Evolutionary conservation across 2,797 vertebrate species (phyloP).

Genomic region (Semaprochilodus insignis): DNA sequence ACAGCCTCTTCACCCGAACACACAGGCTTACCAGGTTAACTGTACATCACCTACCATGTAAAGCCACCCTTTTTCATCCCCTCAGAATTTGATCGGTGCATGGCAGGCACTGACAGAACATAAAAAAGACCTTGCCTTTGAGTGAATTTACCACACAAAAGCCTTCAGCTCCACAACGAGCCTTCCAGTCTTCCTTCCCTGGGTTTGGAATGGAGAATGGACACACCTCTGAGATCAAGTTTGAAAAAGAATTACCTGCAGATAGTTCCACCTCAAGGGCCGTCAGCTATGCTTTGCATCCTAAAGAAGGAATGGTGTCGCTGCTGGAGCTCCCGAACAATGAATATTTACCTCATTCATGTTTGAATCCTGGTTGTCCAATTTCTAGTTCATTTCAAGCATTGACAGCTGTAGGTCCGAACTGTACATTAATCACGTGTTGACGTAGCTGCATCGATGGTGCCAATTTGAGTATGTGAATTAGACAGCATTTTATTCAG

Average conservation of each 20-base stretch:
- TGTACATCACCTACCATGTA: neutral
- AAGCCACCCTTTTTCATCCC: neutral
- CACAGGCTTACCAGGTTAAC: neutral
- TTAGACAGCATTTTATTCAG: neutral
- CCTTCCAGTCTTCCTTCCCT: conserved; percentile 8
- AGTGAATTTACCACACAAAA: conserved; percentile 6
- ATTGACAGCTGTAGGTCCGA: neutral
- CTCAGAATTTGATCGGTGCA: neutral
- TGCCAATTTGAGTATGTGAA: conserved; percentile 14
- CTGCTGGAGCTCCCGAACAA: conserved; percentile 34
- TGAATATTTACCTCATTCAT: conserved; percentile 23
- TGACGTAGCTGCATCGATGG: conserved; percentile 4
- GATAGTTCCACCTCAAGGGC: neutral
- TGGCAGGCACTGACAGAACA: neutral
- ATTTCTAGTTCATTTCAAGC: neutral
- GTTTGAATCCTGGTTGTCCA: neutral
- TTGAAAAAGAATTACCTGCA: neutral
- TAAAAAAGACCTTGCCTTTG: neutral
- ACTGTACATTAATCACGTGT: neutral
- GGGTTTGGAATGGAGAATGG: conserved; percentile 11
- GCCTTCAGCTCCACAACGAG: conserved; percentile 41
- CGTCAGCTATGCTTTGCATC: conserved; percentile 29
- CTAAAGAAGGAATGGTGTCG: conserved; percentile 13
- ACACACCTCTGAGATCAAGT: conserved; percentile 15
- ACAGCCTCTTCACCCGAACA: neutral